phyloP scores from a whole-genome alignment of 2,888 invertebrate species.

The Chrysopilus asiliformis region DNA sequence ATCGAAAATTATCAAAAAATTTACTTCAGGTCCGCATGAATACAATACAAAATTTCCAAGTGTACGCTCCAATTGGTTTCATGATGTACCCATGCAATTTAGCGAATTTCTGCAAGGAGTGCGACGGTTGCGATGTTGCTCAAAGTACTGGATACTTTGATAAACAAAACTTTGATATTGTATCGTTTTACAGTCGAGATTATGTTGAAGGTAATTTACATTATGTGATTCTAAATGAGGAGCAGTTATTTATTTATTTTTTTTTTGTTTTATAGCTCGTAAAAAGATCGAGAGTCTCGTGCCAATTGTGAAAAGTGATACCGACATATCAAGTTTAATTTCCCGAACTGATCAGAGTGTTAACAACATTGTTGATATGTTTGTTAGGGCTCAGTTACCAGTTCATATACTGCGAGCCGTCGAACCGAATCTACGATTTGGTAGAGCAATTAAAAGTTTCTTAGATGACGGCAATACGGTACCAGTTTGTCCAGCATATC shows the following conservation, averaged over 20 bases:
- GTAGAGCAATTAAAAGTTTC: slow-evolving; percentile 37
- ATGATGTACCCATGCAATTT: slow-evolving; percentile 56
- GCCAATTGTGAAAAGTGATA: slow-evolving; percentile 49
- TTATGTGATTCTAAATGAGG: background rate
- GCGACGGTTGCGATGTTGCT: slow-evolving; percentile 49
- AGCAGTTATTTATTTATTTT: slow-evolving; percentile 1
- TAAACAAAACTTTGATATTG: slow-evolving; percentile 52
- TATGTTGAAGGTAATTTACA: slow-evolving; percentile 47
- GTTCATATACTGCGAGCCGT: slow-evolving; percentile 65
- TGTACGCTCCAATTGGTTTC: slow-evolving; percentile 86
- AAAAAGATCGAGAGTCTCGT: slow-evolving; percentile 43
- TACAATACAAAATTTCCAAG: slow-evolving; percentile 75
- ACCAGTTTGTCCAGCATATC: slow-evolving; percentile 18
- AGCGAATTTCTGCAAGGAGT: slow-evolving; percentile 46
- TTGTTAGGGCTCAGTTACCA: slow-evolving; percentile 45
- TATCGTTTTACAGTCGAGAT: slow-evolving; percentile 75
- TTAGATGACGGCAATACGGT: slow-evolving; percentile 18
- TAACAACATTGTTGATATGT: slow-evolving; percentile 53
- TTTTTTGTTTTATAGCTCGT: slow-evolving; percentile 41
- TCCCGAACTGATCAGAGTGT: slow-evolving; percentile 33
- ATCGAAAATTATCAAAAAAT: too few species aligned
- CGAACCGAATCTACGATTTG: slow-evolving; percentile 55
- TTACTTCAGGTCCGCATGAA: slow-evolving; percentile 87
- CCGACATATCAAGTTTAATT: slow-evolving; percentile 45
- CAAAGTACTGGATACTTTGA: slow-evolving; percentile 72